phyloP scores from a whole-genome alignment of 2,888 invertebrate species.

The Hydriomena furcata region DNA sequence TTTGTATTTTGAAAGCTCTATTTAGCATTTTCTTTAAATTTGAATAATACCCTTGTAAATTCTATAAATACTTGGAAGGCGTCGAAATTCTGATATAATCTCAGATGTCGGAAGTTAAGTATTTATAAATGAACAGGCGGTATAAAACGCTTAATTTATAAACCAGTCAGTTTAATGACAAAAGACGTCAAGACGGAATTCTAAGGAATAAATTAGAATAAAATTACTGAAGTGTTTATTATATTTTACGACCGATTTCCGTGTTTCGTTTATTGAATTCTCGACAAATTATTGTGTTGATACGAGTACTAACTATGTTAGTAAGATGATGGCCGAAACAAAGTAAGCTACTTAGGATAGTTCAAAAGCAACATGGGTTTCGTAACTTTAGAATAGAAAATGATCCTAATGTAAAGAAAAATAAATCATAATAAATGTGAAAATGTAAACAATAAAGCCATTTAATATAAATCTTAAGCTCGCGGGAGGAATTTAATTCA shows the following conservation, averaged over 20 bases:
- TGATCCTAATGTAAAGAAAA: not conserved
- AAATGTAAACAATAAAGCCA: not conserved
- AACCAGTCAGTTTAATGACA: slow-evolving; percentile 19
- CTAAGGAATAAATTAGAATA: slow-evolving; percentile 16
- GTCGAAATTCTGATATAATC: slow-evolving; percentile 17
- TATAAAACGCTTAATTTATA: slow-evolving; percentile 21
- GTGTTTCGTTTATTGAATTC: not conserved
- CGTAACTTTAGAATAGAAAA: no score
- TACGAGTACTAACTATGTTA: no score
- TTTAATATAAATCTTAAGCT: slow-evolving; percentile 22
- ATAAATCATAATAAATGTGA: not conserved
- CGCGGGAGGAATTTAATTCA: slow-evolving; percentile 48
- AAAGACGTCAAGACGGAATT: slow-evolving; percentile 17
- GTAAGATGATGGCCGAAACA: no score
- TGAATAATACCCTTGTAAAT: not conserved
- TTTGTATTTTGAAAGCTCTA: no score
- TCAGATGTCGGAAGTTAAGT: slow-evolving; percentile 8
- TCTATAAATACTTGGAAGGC: not conserved
- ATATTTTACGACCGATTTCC: not conserved
- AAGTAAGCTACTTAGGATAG: no score
- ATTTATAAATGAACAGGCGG: slow-evolving; percentile 10
- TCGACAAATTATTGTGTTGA: no score
- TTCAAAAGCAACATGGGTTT: not conserved
- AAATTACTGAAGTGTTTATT: slow-evolving; percentile 13
- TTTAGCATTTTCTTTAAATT: no score